Evolutionary conservation across 2,888 invertebrate species (phyloP).

Genomic region (Eilema depressum): DNA sequence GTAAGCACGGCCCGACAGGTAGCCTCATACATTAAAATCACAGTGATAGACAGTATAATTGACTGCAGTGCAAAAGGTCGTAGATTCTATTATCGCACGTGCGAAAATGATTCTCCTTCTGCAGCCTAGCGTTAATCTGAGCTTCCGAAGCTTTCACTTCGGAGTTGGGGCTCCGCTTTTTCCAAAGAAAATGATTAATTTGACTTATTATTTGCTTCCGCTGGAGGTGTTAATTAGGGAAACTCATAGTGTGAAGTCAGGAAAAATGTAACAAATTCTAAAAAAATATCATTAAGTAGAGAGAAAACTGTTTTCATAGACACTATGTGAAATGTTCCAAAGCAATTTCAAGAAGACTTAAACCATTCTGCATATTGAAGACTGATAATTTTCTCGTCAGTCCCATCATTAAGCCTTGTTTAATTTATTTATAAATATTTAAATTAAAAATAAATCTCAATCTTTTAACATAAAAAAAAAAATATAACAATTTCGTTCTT

Average conservation of each 20-base stretch:
- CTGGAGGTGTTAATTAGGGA: too few species aligned
- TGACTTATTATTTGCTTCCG: too few species aligned
- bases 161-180: too few species aligned
- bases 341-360: neutral
- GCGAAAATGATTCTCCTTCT: neutral
- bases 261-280: too few species aligned
- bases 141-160: too few species aligned
- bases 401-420: neutral
- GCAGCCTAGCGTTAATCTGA: too few species aligned
- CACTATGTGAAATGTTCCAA: too few species aligned
- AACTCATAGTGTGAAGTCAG: too few species aligned
- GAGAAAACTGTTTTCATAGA: too few species aligned
- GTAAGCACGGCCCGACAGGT: conserved; percentile 3
- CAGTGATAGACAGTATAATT: neutral
- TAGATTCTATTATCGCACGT: neutral
- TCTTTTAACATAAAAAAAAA: neutral
- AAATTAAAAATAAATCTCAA: neutral
- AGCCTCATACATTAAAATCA: neutral
- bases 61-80: neutral
- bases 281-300: too few species aligned
- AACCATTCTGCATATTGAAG: neutral
- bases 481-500: too few species aligned
- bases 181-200: too few species aligned
- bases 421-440: neutral
- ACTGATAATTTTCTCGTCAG: neutral